Base-by-base conservation (phyloP, 2,113 vertebrate genomes). In the Silurus asotus region DNA sequence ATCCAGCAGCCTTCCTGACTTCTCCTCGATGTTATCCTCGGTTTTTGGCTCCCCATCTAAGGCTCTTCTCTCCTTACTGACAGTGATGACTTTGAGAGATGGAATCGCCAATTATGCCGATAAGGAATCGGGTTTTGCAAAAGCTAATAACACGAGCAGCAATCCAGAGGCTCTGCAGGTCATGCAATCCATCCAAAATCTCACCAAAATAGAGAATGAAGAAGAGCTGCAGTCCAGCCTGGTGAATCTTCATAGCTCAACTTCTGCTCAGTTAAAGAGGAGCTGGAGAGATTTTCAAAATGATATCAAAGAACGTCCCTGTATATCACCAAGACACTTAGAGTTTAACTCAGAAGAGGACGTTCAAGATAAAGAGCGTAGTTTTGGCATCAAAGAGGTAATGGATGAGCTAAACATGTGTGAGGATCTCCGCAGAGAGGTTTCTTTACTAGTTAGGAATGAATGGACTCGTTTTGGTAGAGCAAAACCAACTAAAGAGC, bases 51-150 rank as follows among this genome's bases (percentile, higher is more conserved):
- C 95, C 10, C 94, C 96, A 1, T 95, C 95, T 28, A 96, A 94
- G 89, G 90, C 96, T 5, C 92, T 98, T 67, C 64, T 98, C 69
- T 96, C 96, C 0, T 98, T 98, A 94, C 90, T 98, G 37, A 94
- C 97, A 28, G 90, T 96, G 69, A 92, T 97, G 91, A 95, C 95
- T 82, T 89, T 98, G 83, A 96, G 94, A 92, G 96, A 97, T 84
- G 93, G 49, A 87, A 87, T 96, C 58, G 91, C 8, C 64, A 88
- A 81, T 51, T 90, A 91, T 53, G 55, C 84, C 64, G 88, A 86
- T 86, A 93, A 88, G 45, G 92, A 94, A 3, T 48, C 84, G 48
- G 25, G 25, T 37, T 59, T 25, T 80, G 28, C 56, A 56, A 48
- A 80, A 48, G 89, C 89, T 84, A 77, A 53, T 70, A 70, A 89